Base-by-base conservation (phyloP, 2,888 invertebrate genomes). In the Crocallis elinguaria region DNA sequence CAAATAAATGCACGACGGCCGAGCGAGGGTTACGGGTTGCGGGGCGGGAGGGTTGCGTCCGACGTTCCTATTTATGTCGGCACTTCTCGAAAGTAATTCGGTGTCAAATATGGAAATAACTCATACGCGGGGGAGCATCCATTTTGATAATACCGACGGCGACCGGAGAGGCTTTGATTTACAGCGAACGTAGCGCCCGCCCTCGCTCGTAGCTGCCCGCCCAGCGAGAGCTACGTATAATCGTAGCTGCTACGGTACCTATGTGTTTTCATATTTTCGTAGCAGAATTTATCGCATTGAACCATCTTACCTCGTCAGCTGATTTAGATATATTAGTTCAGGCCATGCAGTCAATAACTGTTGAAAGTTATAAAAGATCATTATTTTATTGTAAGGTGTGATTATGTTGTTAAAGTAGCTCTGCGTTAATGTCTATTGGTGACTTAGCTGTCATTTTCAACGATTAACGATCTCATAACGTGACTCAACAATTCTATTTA, bases 71-170 rank as follows among this genome's bases (percentile, higher is more conserved):
- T 90, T 90, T 91, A 91, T 91, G 90, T 89, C 87, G 83, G 88
- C 90, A 88, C 89, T 90, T 89, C 88, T 84, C 82, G 86, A 91
- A 91, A 91, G 91, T 91, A 91, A 91, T 91, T 90, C 90, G 83
- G 88, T 90, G 89, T 89, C 91, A 90, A 91, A 91, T 91, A 90
- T 91, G 89, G 89, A 89, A 86, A 91, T 91, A 91, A 91, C 88
- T 91, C 90, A 90, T 90, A 90, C 87, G 77, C 79, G 84, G 62
- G 83, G 79, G 88, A 82, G 80, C 91, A 90, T 91, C 83, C 83
- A 90, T 91, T 90, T 89, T 91, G 84, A 90, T 91, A 90, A 90
- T 88, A 81, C 84, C 80, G 86, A 87, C 88, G 87, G 83, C 82
- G 77, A 88, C 83, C 86, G 86, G 84, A 82, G 88, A 72, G 76